Evolutionary conservation across 2,888 invertebrate species (phyloP).

Genomic region (Chloroclysta siterata): DNA sequence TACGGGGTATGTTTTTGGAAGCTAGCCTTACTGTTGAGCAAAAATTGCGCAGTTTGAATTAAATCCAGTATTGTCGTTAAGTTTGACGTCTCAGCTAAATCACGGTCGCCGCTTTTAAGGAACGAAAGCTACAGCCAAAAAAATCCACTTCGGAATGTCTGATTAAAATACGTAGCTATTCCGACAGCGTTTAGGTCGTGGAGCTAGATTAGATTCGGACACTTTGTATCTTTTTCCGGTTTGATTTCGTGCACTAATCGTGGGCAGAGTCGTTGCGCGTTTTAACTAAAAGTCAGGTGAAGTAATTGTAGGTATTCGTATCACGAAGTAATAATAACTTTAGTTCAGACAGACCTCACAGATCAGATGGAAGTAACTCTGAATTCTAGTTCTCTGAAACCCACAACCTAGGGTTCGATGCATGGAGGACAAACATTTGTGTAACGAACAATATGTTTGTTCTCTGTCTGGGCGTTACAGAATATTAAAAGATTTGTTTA

Average conservation of each 20-base stretch:
- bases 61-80: background rate
- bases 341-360: background rate
- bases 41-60: background rate
- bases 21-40: too few relatives aligned
- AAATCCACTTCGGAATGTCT: constrained; percentile 75
- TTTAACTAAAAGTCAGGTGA: constrained; percentile 52
- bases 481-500: too few relatives aligned
- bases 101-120: background rate
- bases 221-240: constrained; percentile 65
- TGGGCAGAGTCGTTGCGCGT: constrained; percentile 48
- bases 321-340: constrained; percentile 20
- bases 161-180: constrained; percentile 74
- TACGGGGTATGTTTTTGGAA: too few relatives aligned
- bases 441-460: too few relatives aligned
- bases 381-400: too few relatives aligned
- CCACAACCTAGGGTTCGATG: too few relatives aligned
- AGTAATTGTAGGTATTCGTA: constrained; percentile 31
- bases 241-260: constrained; percentile 61
- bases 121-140: constrained; percentile 47
- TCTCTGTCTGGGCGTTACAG: too few relatives aligned
- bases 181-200: constrained; percentile 62
- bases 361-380: too few relatives aligned
- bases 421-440: too few relatives aligned
- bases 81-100: background rate
- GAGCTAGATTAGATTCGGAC: constrained; percentile 75